Conservation (phyloP, 2,888 invertebrate genomes). For the Mantis religiosa region DNA sequence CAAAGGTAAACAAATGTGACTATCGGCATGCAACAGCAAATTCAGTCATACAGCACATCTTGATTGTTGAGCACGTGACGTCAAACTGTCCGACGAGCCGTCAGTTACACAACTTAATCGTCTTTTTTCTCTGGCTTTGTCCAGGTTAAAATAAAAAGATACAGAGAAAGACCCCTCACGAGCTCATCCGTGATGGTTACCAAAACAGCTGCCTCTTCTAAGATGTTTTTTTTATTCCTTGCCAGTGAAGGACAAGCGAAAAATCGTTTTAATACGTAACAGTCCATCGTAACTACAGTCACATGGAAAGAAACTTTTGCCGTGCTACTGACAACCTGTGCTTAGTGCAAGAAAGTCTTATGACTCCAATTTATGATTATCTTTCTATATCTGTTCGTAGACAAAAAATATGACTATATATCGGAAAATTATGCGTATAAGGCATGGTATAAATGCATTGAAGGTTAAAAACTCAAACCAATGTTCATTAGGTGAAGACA, state of each 20-base stretch:
- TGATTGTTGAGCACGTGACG: not conserved
- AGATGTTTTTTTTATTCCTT: not conserved
- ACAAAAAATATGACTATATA: too few species aligned
- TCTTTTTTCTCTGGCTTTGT: not conserved
- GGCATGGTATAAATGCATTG: too few species aligned
- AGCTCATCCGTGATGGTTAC: not conserved
- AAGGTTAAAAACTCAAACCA: too few species aligned
- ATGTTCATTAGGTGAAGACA: too few species aligned
- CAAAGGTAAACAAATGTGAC: not conserved
- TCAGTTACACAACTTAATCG: not conserved
- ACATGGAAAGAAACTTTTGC: not conserved
- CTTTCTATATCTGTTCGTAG: too few species aligned
- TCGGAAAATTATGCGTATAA: too few species aligned
- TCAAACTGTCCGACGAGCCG: not conserved
- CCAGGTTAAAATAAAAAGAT: not conserved
- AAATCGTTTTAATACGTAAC: slow-evolving; percentile 10
- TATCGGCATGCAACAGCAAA: not conserved
- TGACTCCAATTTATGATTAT: not conserved
- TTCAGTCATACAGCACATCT: not conserved
- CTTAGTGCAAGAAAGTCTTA: not conserved
- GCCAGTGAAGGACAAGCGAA: slow-evolving; percentile 1
- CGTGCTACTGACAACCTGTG: not conserved
- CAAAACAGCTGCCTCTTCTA: not conserved
- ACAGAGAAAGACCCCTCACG: not conserved
- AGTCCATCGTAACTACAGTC: not conserved